These are phyloP conservation scores for Eulemur albifrons DNA, from an alignment of 2,797 vertebrate species.

Conservation along the genomic window DNA sequence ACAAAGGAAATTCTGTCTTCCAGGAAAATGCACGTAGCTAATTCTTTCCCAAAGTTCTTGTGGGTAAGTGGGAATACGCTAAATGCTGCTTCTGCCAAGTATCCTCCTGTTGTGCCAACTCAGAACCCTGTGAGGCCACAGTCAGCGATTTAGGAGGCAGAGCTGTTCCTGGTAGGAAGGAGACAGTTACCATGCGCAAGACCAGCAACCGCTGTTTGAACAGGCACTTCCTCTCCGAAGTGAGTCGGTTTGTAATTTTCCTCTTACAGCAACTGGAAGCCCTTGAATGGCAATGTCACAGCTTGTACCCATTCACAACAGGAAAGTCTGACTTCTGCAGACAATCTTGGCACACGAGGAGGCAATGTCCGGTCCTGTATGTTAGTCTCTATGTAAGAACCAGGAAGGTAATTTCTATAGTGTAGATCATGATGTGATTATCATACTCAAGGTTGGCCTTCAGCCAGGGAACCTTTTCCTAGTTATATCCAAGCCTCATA, in stretches of 20 bases:
- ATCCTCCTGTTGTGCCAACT: neutral
- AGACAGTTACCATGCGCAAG: neutral
- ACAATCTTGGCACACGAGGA: neutral
- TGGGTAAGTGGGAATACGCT: neutral
- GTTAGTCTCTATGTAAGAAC: conserved; percentile 58
- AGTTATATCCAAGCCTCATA: neutral
- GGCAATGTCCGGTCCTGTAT: neutral
- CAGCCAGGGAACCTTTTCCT: neutral
- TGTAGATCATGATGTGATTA: neutral
- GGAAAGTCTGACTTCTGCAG: conserved; percentile 63
- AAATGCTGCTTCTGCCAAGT: neutral
- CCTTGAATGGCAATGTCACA: conserved; percentile 64
- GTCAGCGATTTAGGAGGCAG: neutral
- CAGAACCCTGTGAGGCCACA: neutral
- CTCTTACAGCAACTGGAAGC: conserved; percentile 28
- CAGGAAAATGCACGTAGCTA: neutral
- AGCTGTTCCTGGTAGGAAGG: conserved; percentile 61
- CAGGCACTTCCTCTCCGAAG: conserved; percentile 55
- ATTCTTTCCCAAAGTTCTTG: neutral
- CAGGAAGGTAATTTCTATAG: conserved; percentile 33
- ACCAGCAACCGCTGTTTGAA: conserved; percentile 2
- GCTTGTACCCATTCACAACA: conserved; percentile 67
- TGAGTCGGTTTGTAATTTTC: conserved; percentile 23
- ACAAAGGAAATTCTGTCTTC: conserved; percentile 7
- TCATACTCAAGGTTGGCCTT: neutral